Conservation (phyloP, 2,888 invertebrate genomes). For the Pocota personata region DNA sequence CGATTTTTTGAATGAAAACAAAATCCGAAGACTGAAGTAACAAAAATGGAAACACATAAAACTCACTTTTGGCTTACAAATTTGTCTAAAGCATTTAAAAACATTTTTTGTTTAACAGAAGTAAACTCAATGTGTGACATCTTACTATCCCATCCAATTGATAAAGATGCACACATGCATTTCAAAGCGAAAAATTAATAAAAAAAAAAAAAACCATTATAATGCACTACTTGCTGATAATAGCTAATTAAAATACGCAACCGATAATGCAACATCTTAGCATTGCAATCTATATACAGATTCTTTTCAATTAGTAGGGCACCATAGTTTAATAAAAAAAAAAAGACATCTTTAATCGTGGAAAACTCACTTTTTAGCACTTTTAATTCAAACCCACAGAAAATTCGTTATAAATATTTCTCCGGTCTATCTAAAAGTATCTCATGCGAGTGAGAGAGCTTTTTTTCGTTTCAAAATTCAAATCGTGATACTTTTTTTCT, state of each 20-base stretch:
- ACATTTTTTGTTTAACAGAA: no score
- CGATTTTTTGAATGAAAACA: no score
- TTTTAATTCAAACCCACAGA: slow-evolving; percentile 39
- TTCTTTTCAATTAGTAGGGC: neutral
- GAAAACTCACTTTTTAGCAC: slow-evolving; percentile 63
- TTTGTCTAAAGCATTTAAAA: no score
- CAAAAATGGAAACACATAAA: no score
- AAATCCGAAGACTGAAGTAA: no score
- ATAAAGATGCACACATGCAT: neutral
- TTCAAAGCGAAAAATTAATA: neutral
- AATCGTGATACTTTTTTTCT: slow-evolving; percentile 30
- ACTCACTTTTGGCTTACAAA: no score
- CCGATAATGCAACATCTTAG: slow-evolving; percentile 8
- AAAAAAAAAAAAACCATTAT: neutral
- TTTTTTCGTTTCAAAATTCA: neutral
- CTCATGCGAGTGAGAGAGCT: slow-evolving; percentile 60
- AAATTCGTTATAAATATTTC: slow-evolving; percentile 19
- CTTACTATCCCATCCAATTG: neutral
- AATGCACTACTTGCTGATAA: slow-evolving; percentile 33
- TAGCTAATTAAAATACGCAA: slow-evolving; percentile 12
- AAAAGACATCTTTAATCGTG: neutral
- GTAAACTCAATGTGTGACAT: no score
- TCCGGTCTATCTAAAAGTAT: slow-evolving; percentile 16
- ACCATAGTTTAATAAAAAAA: neutral
- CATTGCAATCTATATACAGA: slow-evolving; percentile 5